Percentiles rank a stretch among this genome's conserved stretches.
Conservation (phyloP, 2,797 vertebrate genomes). For the Amblyopsis hoosieri region DNA sequence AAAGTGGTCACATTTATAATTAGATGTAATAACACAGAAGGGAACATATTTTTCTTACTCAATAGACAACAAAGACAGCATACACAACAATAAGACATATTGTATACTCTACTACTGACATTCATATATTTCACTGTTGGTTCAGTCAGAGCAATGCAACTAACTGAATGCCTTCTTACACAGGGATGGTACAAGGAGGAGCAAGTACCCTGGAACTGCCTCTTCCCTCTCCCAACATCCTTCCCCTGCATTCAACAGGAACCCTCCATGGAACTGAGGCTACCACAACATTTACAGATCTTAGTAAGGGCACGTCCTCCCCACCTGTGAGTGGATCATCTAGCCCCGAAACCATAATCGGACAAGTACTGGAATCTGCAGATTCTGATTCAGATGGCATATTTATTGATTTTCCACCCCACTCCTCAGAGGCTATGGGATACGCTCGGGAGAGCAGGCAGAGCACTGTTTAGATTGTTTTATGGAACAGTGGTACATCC, state of each 20-base stretch:
- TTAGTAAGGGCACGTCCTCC: conserved; percentile 74
- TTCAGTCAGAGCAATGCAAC: not conserved
- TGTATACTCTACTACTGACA: too few species aligned
- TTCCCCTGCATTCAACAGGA: conserved; percentile 46
- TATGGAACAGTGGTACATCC: conserved; percentile 12
- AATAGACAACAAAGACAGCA: too few species aligned
- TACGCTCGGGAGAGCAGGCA: conserved; percentile 83
- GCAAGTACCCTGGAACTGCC: conserved; percentile 59
- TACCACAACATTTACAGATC: conserved; percentile 70
- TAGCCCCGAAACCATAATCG: conserved; percentile 93
- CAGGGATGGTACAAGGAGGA: conserved; percentile 61
- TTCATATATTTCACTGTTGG: not conserved
- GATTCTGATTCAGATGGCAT: conserved; percentile 95
- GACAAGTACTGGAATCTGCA: conserved; percentile 89
- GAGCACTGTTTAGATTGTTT: conserved; percentile 81
- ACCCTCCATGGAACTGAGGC: conserved; percentile 81
- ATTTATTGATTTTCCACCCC: conserved; percentile 93
- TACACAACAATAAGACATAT: too few species aligned
- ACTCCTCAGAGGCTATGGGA: conserved; percentile 79
- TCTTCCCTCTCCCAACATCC: conserved; percentile 62
- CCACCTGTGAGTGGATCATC: conserved; percentile 84
- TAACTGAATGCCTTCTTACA: conserved; percentile 28
- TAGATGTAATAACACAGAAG: not conserved
- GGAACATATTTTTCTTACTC: not conserved
- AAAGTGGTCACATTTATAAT: conserved; percentile 7